Evolutionary conservation across 2,113 vertebrate species (phyloP), one percentile per base, ranked within the genome.

Genomic region (Ctenomys sociabilis): DNA sequence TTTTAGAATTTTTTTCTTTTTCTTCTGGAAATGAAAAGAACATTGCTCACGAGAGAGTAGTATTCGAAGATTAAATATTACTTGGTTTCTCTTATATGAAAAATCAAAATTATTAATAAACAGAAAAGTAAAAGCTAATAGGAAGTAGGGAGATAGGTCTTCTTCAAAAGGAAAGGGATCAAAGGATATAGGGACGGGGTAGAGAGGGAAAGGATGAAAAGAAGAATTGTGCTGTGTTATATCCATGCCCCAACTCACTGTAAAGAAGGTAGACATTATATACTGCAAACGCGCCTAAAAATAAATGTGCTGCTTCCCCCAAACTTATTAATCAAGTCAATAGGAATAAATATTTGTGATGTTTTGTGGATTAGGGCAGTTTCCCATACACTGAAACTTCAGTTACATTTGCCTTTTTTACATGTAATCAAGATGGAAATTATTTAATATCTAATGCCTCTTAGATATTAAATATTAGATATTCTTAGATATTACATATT

Each of bases 1-100:
- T 84, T 95, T 32, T n/a, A 77, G 93, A 81, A 35, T 85, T 87
- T 12, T 2, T 96, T 97, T 77, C 49, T 85, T 90, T 91, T 96
- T 82, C n/a, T 77, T 92, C 49, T 52, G 64, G 14, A 11, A 16
- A 17, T 86, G n/a, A 93, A 63, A 96, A 92, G 57, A 19, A 92
- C 92, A 88, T 77, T 17, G 61, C 70, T 96, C 30, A 26, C 70
- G 24, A 12, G 40, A 45, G 37, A 75, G 24, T 28, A 28, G 5
- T 45, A 45, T 37, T 45, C 24, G 1, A 75, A 43, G 37, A 10
- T 75, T 40, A 75, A 43, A 43, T 28, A 75, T 75, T 22, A 45
- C 5, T 6, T 45, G 22, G 11, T 43, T 43, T 45, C 26, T 77
- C 13, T 77, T 17, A 30, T 45, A 30, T 45, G 43, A 77, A 43